A percentile compares a stretch with the other conserved stretches of the same genome.
phyloP scores from a whole-genome alignment of 2,113 vertebrate genomes.

The Chinchilla lanigera region DNA sequence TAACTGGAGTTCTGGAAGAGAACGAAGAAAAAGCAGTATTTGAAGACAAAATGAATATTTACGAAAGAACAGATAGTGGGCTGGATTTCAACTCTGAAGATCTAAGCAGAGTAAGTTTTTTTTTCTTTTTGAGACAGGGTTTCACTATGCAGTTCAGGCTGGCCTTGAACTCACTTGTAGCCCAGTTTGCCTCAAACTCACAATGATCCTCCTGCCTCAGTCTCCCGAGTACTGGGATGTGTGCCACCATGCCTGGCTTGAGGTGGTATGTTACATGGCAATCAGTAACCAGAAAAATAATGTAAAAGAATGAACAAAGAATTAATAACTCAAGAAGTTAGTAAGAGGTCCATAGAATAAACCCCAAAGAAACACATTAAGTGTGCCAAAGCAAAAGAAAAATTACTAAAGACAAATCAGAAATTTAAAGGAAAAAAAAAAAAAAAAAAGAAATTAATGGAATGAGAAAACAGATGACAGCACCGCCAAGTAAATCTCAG shows the following conservation, averaged over 20 bases:
- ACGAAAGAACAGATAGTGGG: background rate
- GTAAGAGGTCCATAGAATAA: background rate
- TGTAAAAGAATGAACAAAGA: background rate
- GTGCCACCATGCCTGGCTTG: background rate
- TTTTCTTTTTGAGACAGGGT: background rate
- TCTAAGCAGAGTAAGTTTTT: background rate
- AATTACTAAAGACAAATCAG: background rate
- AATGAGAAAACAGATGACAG: background rate
- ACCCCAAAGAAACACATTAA: background rate
- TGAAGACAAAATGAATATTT: slow-evolving; percentile 4
- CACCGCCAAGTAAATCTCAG: background rate
- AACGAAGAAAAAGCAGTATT: background rate
- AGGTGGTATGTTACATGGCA: background rate
- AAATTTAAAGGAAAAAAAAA: too few relatives aligned
- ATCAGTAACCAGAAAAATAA: background rate
- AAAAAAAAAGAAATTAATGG: too few relatives aligned
- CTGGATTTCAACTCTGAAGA: background rate
- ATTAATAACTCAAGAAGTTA: background rate
- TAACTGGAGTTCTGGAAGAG: background rate
- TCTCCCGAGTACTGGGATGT: background rate
- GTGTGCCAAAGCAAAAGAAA: background rate
- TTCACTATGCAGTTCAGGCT: background rate
- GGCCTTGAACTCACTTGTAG: too few relatives aligned
- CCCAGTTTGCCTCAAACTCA: background rate
- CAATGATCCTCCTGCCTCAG: background rate